phyloP scores from a whole-genome alignment of 2,113 vertebrate genomes.

The Chloroceryle aenea region DNA sequence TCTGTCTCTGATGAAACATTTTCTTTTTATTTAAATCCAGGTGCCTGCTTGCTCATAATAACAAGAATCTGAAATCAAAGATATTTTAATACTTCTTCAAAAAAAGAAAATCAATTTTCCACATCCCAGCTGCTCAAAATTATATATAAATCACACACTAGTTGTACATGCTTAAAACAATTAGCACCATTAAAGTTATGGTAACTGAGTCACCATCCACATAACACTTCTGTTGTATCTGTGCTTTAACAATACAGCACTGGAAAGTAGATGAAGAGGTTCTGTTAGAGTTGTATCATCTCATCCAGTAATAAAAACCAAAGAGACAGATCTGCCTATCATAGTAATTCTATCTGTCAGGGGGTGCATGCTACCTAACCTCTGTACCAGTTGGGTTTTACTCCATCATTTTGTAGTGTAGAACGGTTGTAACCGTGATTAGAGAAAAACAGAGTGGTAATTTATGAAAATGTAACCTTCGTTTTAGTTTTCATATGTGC shows the following conservation, averaged over 20 bases:
- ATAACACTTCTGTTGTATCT: background rate
- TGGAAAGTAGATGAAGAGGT: background rate
- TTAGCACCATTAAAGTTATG: background rate
- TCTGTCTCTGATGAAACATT: background rate
- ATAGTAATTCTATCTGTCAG: background rate
- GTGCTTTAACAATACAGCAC: background rate
- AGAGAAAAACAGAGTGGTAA: background rate
- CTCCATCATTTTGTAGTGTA: background rate
- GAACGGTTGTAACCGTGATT: background rate
- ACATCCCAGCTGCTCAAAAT: background rate
- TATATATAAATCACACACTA: background rate
- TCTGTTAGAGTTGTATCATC: background rate
- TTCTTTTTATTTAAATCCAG: slow-evolving; percentile 21
- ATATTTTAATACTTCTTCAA: background rate
- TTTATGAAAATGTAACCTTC: background rate
- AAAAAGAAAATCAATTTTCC: background rate
- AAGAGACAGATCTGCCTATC: background rate
- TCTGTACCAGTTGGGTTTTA: background rate
- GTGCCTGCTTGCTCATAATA: background rate
- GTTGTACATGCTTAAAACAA: background rate
- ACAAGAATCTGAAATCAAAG: background rate
- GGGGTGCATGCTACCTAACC: background rate
- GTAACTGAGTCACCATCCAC: background rate
- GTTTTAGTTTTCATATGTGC: background rate
- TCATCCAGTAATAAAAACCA: background rate